Percentiles rank a stretch among this genome's conserved stretches.
phyloP scores from a whole-genome alignment of 2,113 vertebrate genomes.

The Labrus mixtus region DNA sequence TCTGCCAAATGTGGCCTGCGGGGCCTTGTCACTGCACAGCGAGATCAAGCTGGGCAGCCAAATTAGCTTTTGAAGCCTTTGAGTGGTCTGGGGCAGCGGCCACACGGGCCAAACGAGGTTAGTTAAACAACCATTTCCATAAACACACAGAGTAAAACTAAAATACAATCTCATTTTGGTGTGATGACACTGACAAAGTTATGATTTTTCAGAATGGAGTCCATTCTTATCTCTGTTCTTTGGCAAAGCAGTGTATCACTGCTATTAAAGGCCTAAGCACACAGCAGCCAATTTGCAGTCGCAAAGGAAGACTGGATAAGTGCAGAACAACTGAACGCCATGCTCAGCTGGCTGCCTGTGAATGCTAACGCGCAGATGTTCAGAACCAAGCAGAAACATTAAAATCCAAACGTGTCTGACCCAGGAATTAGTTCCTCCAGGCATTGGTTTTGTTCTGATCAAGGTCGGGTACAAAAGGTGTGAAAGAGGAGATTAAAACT shows the following conservation, averaged over 20 bases:
- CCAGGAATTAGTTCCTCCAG: conserved; percentile 28
- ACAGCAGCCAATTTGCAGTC: conserved; percentile 35
- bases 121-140: conserved; percentile 45
- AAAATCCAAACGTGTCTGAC: conserved; percentile 37
- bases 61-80: conserved; percentile 56
- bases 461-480: conserved; percentile 54
- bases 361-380: conserved; percentile 67
- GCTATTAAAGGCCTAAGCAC: conserved; percentile 33
- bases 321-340: conserved; percentile 40
- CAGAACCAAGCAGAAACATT: conserved; percentile 30
- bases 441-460: conserved; percentile 47
- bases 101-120: conserved; percentile 39
- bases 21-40: conserved; percentile 14
- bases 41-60: conserved; percentile 54
- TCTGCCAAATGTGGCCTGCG: conserved; percentile 42
- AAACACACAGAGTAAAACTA: conserved; percentile 16
- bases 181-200: conserved; percentile 33
- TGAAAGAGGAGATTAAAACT: conserved; percentile 50
- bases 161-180: conserved; percentile 25
- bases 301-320: conserved; percentile 43
- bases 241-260: conserved; percentile 11
- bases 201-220: conserved; percentile 22
- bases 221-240: conserved; percentile 17
- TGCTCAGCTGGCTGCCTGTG: conserved; percentile 35
- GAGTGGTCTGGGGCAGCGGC: conserved; percentile 12